Percentiles rank a stretch among this genome's conserved stretches.
Evolutionary conservation across 2,797 vertebrate species (phyloP).

Genomic region (Thripadectes ignobilis): DNA sequence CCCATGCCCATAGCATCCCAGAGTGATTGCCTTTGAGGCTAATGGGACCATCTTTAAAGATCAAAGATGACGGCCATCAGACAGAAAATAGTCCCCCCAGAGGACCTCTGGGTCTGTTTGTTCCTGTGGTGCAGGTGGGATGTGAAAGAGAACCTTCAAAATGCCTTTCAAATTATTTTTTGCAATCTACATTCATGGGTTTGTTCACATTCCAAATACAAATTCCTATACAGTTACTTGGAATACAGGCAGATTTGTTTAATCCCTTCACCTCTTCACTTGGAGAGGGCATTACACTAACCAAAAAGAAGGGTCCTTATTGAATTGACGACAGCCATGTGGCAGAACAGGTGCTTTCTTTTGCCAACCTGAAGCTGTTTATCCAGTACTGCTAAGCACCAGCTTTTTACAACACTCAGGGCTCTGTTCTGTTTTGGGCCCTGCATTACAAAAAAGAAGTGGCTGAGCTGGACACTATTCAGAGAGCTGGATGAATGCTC

Average conservation of each 20-base stretch:
- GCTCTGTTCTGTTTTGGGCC: not conserved
- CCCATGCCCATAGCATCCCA: not conserved
- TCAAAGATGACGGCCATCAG: not conserved
- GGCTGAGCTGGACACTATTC: not conserved
- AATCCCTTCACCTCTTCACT: conserved; percentile 37
- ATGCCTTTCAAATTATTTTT: not conserved
- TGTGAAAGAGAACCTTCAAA: not conserved
- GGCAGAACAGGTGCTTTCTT: conserved; percentile 2
- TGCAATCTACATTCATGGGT: not conserved
- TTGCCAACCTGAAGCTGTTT: not conserved
- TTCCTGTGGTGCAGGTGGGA: not conserved
- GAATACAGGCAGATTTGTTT: not conserved
- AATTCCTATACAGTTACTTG: not conserved
- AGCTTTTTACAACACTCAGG: not conserved
- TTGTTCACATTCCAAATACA: not conserved
- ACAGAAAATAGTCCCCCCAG: not conserved
- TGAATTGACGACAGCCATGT: not conserved
- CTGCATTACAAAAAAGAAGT: not conserved
- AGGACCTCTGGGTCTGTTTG: not conserved
- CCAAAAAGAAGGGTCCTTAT: not conserved
- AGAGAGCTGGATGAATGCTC: not conserved
- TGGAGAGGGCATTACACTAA: not conserved
- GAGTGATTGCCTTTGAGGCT: not conserved
- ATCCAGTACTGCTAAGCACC: not conserved
- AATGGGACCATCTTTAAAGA: not conserved